Conservation (phyloP, 2,888 invertebrate genomes). For the Hypomecis atomaria region DNA sequence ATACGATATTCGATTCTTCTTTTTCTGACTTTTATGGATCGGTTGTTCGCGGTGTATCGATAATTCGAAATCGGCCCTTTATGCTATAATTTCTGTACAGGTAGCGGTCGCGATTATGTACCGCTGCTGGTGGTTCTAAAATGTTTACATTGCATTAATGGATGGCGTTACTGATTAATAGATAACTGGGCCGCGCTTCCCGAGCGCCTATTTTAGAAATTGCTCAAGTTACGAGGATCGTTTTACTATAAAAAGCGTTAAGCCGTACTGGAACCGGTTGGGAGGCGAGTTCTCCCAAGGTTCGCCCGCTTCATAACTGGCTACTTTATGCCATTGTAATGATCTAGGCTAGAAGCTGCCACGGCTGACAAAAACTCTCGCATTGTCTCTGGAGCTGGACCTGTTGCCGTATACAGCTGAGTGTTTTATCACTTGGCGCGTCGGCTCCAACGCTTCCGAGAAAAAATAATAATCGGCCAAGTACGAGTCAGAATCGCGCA, state of each 20-base stretch:
- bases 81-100: slow-evolving; percentile 66
- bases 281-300: slow-evolving; percentile 66
- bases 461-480: too few relatives aligned
- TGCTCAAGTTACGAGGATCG: slow-evolving; percentile 58
- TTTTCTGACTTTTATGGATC: slow-evolving; percentile 81
- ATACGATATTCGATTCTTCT: slow-evolving; percentile 79
- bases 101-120: slow-evolving; percentile 46
- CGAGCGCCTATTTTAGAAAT: slow-evolving; percentile 54
- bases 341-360: slow-evolving; percentile 77
- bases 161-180: slow-evolving; percentile 28
- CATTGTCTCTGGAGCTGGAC: slow-evolving; percentile 69
- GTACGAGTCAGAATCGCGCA: too few relatives aligned
- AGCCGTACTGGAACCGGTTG: slow-evolving; percentile 71
- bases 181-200: slow-evolving; percentile 44
- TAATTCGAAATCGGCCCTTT: slow-evolving; percentile 75
- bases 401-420: slow-evolving; percentile 63
- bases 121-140: slow-evolving; percentile 48
- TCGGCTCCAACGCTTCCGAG: slow-evolving; percentile 62
- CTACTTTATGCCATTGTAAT: slow-evolving; percentile 82
- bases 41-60: slow-evolving; percentile 79
- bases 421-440: slow-evolving; percentile 71
- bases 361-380: slow-evolving; percentile 71
- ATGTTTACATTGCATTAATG: slow-evolving; percentile 30
- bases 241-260: slow-evolving; percentile 73
- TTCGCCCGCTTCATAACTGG: slow-evolving; percentile 76